Evolutionary conservation across 64 coral and sea anemone genomes (phyloP), one percentile per base, ranked within the genome.

Genomic region (Stichodactyla helianthus): DNA sequence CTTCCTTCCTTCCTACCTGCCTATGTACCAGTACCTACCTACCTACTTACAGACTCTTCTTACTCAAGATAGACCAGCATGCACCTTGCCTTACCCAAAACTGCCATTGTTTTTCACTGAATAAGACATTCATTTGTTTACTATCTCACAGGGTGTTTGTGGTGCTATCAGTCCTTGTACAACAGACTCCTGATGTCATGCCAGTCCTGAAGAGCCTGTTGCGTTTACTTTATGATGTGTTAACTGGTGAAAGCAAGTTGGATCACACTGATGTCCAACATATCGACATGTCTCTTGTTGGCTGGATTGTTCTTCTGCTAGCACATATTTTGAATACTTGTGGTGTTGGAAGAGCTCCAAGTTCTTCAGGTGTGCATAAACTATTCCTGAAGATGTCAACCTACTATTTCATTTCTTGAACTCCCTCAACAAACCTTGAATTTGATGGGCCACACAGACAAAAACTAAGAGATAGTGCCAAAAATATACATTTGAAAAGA

Each of bases 301-400:
- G 91, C 15, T 97, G 94, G 94, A 76, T 93, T 35, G 74, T 97
- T 19, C 88, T 97, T 23, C 82, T 97, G 23, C 74, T 97, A 6
- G 86, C 91, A 9, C 92, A 97, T 83, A 78, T 97, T 52, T 84
- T 97, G 5, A 87, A 97, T 70, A 93, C 87, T 10, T 93, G 94
- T 60, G 88, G 89, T 51, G 57, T 92, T 12, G 83, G 83, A 16
- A 81, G 52, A 81, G 53, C 12, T 3, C 78, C 52, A 20, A 51
- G 6, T 81, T 22, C 67, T 71, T 81, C 78, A 52, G 77, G 77
- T 79, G 0, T 28, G 77, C 11, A 50, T 20, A n/a, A n/a, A 65
- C 6, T 20, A n/a, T 44, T 44, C 35, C 35, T 44, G 4, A 44
- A 44, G 35, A 44, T 44, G 35, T 58, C 55, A 58, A 15, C 9